Evolutionary conservation across 2,797 vertebrate species (phyloP).

Genomic region (Coluber constrictor): DNA sequence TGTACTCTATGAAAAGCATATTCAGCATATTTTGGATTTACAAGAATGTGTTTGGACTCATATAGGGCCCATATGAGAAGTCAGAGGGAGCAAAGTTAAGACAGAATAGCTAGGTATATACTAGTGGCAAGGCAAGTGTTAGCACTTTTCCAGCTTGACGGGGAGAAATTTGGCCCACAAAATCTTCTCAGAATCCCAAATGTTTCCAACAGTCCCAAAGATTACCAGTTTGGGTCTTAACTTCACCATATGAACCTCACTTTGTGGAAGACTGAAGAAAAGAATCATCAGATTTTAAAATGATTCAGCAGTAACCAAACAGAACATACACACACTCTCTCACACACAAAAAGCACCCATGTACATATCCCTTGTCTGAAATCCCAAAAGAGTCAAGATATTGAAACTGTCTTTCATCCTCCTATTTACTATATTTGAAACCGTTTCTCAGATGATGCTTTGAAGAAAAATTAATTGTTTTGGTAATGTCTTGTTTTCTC

Average conservation of each 20-base stretch:
- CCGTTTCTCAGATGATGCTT: background rate
- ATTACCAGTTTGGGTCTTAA: background rate
- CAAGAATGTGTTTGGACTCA: background rate
- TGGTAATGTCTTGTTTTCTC: background rate
- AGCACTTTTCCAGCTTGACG: background rate
- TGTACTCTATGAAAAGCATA: background rate
- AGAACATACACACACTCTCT: background rate
- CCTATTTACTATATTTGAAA: background rate
- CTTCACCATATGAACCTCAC: background rate
- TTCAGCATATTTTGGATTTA: background rate
- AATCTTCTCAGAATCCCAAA: background rate
- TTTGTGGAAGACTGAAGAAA: background rate
- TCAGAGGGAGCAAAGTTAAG: background rate
- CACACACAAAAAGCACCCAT: background rate
- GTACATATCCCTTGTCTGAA: background rate
- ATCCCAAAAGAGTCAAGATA: background rate
- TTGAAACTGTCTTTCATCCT: background rate
- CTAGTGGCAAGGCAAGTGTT: background rate
- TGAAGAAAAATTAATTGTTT: background rate
- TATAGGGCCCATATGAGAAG: background rate
- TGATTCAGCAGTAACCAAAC: background rate
- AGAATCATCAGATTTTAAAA: no score
- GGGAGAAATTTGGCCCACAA: background rate
- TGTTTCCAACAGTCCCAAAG: background rate
- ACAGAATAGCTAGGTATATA: background rate